Conservation (phyloP, 1,140 invertebrate genomes). For the Papilio xuthus region DNA sequence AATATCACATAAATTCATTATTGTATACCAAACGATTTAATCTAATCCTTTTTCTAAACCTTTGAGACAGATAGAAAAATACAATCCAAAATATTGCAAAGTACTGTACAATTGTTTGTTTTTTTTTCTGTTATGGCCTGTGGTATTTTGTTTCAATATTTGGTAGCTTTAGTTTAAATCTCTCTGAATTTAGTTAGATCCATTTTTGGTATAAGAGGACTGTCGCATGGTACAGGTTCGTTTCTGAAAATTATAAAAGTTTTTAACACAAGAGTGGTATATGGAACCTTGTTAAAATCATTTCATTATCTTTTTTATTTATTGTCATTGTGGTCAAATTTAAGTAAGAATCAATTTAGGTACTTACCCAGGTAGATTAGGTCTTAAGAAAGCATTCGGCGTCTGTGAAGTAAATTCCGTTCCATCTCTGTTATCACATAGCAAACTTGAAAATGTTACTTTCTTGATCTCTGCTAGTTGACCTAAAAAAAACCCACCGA, state of each 20-base stretch:
- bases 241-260: conserved; percentile 77
- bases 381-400: conserved; percentile 81
- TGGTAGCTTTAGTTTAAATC: conserved; percentile 33
- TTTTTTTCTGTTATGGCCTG: conserved; percentile 30
- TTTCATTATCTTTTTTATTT: not conserved
- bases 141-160: not conserved
- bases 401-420: conserved; percentile 79
- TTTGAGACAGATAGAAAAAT: conserved; percentile 22
- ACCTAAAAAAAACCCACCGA: conserved; percentile 71
- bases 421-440: conserved; percentile 91
- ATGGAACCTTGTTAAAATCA: too few species aligned
- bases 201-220: conserved; percentile 76
- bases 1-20: conserved; percentile 39
- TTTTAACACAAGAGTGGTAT: too few species aligned
- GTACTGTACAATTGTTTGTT: conserved; percentile 22
- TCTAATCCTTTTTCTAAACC: conserved; percentile 21
- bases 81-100: not conserved
- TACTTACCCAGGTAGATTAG: conserved; percentile 81
- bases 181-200: conserved; percentile 73
- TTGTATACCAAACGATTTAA: conserved; percentile 35
- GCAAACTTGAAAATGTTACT: conserved; percentile 85
- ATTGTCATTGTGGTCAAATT: too few species aligned
- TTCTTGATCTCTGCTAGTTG: conserved; percentile 90
- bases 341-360: conserved; percentile 39
- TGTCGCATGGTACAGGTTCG: conserved; percentile 79